Conservation (phyloP, 1,140 invertebrate species). For the Aphaenogaster floridana region DNA sequence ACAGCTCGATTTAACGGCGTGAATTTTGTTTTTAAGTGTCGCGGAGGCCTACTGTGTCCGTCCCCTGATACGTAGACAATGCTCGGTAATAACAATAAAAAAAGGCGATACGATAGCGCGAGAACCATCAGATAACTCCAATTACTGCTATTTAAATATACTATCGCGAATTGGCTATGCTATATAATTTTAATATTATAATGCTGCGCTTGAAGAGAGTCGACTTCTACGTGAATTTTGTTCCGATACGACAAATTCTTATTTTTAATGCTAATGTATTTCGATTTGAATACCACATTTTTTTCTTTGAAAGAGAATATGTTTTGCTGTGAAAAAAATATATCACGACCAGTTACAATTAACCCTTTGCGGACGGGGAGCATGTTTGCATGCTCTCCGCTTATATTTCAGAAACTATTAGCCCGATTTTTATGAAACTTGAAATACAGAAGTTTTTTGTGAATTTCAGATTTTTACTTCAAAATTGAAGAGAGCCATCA, state of each 20-base stretch:
- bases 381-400: too few relatives aligned
- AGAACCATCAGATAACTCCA: constrained; percentile 41
- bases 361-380: too few relatives aligned
- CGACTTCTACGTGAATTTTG: background rate
- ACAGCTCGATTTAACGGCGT: constrained; percentile 64
- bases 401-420: too few relatives aligned
- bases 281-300: too few relatives aligned
- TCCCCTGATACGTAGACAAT: constrained; percentile 24
- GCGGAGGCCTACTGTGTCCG: constrained; percentile 17
- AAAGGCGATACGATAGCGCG: constrained; percentile 53
- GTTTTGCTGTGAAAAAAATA: background rate
- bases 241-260: background rate
- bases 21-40: constrained; percentile 64
- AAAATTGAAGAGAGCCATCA: too few relatives aligned
- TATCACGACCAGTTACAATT: too few relatives aligned
- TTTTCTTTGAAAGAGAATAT: background rate
- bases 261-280: background rate
- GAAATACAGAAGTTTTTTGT: too few relatives aligned
- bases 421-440: too few relatives aligned
- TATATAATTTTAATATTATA: background rate
- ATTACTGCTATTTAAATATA: constrained; percentile 51
- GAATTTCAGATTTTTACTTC: too few relatives aligned
- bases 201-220: too few relatives aligned
- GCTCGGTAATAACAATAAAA: constrained; percentile 62
- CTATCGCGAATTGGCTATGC: constrained; percentile 22